phyloP scores from a whole-genome alignment of 2,113 vertebrate species.

The Rhizomys pruinosus region DNA sequence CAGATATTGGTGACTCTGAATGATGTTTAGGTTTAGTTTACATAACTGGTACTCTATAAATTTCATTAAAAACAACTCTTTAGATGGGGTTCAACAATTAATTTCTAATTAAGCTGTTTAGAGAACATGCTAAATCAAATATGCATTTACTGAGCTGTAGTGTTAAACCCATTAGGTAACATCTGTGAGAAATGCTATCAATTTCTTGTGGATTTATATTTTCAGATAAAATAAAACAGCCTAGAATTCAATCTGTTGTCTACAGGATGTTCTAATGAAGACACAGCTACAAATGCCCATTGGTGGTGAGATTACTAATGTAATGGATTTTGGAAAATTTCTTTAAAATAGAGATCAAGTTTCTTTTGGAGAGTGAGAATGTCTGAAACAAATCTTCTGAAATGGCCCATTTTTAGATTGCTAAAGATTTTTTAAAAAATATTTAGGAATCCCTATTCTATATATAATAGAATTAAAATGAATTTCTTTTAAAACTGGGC shows the following conservation, averaged over 20 bases:
- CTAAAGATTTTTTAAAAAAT: slow-evolving; percentile 29
- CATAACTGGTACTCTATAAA: slow-evolving; percentile 1
- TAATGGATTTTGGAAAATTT: slow-evolving; percentile 33
- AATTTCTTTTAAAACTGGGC: neutral
- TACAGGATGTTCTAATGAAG: slow-evolving; percentile 28
- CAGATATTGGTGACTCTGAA: neutral
- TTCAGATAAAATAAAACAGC: slow-evolving; percentile 36
- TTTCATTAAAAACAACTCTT: neutral
- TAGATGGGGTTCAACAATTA: slow-evolving; percentile 46
- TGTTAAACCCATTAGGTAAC: neutral
- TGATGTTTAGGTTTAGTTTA: neutral
- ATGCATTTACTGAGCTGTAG: neutral
- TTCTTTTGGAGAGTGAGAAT: slow-evolving; percentile 27
- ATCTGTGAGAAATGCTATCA: slow-evolving; percentile 27
- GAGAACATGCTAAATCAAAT: slow-evolving; percentile 31
- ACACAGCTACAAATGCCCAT: neutral
- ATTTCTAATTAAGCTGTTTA: slow-evolving; percentile 36
- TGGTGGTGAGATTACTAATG: neutral
- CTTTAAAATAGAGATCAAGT: slow-evolving; percentile 15
- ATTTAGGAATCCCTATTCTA: slow-evolving; percentile 41
- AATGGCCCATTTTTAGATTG: slow-evolving; percentile 18
- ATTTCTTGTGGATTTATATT: neutral
- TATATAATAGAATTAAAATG: neutral
- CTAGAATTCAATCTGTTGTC: neutral
- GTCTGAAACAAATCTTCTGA: slow-evolving; percentile 43